phyloP scores from a whole-genome alignment of 1,140 invertebrate genomes.

The Drosophila carrolli region DNA sequence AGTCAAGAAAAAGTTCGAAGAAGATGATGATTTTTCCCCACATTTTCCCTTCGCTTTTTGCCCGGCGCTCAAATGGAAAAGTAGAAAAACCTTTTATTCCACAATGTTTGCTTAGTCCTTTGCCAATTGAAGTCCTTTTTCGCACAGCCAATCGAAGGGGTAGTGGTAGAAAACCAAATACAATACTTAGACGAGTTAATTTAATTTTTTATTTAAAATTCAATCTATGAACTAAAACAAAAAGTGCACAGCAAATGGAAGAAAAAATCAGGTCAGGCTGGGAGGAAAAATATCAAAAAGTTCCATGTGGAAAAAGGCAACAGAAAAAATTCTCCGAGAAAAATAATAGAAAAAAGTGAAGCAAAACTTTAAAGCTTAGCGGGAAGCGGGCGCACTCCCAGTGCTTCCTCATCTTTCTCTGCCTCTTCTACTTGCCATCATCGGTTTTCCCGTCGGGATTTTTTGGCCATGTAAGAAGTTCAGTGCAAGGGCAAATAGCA shows the following conservation, averaged over 20 bases:
- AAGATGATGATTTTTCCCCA: slow-evolving; percentile 13
- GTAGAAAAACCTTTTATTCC: slow-evolving; percentile 84
- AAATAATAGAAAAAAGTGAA: slow-evolving; percentile 25
- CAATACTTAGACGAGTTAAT: slow-evolving; percentile 80
- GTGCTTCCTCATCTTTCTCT: background rate
- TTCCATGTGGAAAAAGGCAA: background rate
- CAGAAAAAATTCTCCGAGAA: background rate
- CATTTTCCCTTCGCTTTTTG: background rate
- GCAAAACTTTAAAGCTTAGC: slow-evolving; percentile 72
- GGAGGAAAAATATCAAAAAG: slow-evolving; percentile 10
- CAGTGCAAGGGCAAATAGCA: slow-evolving; percentile 73
- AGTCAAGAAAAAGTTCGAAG: slow-evolving; percentile 43
- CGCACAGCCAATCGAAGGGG: slow-evolving; percentile 40
- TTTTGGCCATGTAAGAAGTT: slow-evolving; percentile 71
- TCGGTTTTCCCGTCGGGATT: slow-evolving; percentile 64
- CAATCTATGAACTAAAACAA: slow-evolving; percentile 83
- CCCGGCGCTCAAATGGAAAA: slow-evolving; percentile 58
- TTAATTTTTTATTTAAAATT: slow-evolving; percentile 84
- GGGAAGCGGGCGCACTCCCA: slow-evolving; percentile 39
- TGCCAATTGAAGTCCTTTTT: slow-evolving; percentile 79
- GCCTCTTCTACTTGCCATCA: background rate
- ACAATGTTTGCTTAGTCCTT: slow-evolving; percentile 80
- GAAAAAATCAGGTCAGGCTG: slow-evolving; percentile 4
- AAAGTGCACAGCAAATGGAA: slow-evolving; percentile 45
- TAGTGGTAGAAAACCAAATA: slow-evolving; percentile 37